These are phyloP conservation scores for Oligia latruncula DNA, from an alignment of 2,888 invertebrate genomes.

Conservation along the genomic window DNA sequence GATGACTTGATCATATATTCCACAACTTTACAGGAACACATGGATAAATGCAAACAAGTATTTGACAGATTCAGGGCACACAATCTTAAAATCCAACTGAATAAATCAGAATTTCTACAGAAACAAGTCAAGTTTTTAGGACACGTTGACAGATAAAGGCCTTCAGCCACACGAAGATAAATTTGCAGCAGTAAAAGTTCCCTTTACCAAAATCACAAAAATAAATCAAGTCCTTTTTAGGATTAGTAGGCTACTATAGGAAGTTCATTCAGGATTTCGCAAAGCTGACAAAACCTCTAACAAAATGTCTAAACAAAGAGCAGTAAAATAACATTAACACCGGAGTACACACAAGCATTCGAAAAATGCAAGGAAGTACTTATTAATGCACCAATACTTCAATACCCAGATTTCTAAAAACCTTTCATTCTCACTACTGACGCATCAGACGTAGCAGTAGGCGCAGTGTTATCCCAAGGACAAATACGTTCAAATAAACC, in stretches of 20 bases:
- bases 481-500: no score
- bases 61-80: background rate
- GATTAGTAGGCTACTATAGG: slow-evolving; percentile 2
- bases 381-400: no score
- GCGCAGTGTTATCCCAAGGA: no score
- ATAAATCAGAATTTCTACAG: slow-evolving; percentile 56
- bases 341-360: no score
- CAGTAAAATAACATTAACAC: no score
- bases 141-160: slow-evolving; percentile 58
- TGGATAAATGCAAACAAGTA: background rate
- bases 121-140: slow-evolving; percentile 51
- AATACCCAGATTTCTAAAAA: no score
- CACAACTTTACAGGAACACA: background rate
- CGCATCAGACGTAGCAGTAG: no score
- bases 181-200: slow-evolving; percentile 60
- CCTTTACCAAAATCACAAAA: slow-evolving; percentile 61
- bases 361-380: no score
- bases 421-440: no score
- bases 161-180: slow-evolving; percentile 68
- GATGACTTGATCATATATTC: background rate
- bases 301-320: no score
- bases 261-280: background rate
- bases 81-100: background rate
- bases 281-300: background rate
- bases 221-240: background rate